Base-by-base conservation (phyloP, 2,113 vertebrate genomes). In the Gymnorhina tibicen region DNA sequence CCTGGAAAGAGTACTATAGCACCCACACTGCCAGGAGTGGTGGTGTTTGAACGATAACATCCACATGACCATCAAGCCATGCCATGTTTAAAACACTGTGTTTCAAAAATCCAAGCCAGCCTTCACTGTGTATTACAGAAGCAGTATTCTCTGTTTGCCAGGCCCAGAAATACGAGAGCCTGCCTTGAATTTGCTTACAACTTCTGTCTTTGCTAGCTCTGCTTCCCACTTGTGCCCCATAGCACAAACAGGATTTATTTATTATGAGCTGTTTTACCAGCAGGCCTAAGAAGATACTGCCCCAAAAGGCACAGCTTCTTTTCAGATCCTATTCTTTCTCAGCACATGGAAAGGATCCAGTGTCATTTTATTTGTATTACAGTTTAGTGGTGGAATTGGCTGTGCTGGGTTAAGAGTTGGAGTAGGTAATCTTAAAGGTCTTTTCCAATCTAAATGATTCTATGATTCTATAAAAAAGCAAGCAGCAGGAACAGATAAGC, bases 401-500 rank as follows among this genome's bases (percentile, higher is more conserved):
- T 47, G 47, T 47, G 64, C 64, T 55, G 47, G n/a, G 10, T 78
- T 70, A 87, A 70, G 27, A 77, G 53, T n/a, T 63, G 16, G 20
- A 55, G 13, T 13, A 35, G 21, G 20, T 63, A 47, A 76, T 49
- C 55, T 77, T 32, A 32, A 47, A 63, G 26, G 18, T 24, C 39
- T 84, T 69, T 63, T 62, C 49, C 27, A 77, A 22, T 18, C 22
- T 49, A 55, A 77, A 42, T 35, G 18, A 56, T 41, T 66, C 26
- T 58, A 19, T 27, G 22, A 58, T 33, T 76, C 30, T 35, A 56
- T 9, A 79, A 94, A 80, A 93, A 87, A 83, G 37, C 24, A 89
- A 89, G 78, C 55, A 91, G 78, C 53, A 58, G 63, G 46, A 94
- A 76, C 39, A 95, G 75, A 88, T 63, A 94, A 93, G n/a, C 47